phyloP scores from a whole-genome alignment of 2,113 vertebrate genomes.

The Phrynosoma platyrhinos region DNA sequence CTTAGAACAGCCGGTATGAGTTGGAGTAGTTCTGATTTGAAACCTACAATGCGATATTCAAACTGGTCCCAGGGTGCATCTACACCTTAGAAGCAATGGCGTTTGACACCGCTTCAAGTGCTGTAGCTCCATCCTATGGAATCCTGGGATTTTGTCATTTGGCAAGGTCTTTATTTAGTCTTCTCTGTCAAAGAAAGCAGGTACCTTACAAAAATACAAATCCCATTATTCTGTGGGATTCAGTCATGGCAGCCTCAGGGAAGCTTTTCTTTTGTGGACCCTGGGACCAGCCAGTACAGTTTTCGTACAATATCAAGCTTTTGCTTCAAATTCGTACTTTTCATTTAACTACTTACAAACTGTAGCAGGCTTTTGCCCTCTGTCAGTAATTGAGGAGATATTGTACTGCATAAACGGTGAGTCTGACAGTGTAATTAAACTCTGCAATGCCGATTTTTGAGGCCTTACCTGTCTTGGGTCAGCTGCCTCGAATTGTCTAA shows the following conservation, averaged over 20 bases:
- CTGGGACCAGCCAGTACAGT: not conserved
- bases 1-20: no score
- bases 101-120: not conserved
- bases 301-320: not conserved
- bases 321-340: not conserved
- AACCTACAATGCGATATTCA: no score
- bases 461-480: constrained; percentile 22
- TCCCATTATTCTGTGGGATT: no score
- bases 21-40: no score
- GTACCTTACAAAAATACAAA: no score
- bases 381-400: no score
- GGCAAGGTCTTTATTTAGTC: no score
- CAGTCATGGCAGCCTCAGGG: not conserved
- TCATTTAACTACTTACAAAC: not conserved
- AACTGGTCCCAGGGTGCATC: no score
- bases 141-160: no score
- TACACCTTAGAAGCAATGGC: no score
- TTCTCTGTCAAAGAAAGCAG: no score
- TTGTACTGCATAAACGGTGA: no score
- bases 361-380: not conserved
- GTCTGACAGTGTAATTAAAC: not conserved
- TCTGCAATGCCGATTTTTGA: not conserved
- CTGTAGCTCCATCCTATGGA: not conserved
- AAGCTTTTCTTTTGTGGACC: not conserved
- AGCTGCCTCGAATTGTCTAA: constrained; percentile 19